phyloP scores from a whole-genome alignment of 1,140 invertebrate genomes.

The Ladona fulva region DNA sequence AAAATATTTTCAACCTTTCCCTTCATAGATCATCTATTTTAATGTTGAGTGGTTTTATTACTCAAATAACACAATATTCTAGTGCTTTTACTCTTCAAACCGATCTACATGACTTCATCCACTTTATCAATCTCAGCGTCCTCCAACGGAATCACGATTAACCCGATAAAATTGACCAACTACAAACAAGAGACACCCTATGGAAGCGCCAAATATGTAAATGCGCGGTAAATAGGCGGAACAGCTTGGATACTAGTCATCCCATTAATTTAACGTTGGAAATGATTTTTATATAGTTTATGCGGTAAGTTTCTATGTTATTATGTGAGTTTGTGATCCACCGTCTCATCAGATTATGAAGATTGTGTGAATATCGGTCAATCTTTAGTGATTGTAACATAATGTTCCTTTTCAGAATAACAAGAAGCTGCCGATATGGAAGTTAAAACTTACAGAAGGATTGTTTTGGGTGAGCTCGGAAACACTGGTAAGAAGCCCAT shows the following conservation, averaged over 20 bases:
- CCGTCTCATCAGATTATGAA: neutral
- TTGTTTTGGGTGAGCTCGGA: neutral
- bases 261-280: neutral
- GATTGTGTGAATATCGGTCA: neutral
- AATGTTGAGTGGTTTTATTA: too few species aligned
- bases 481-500: too few species aligned
- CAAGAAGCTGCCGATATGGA: too few species aligned
- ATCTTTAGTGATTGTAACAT: too few species aligned
- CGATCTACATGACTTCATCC: neutral
- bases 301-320: neutral
- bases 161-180: neutral
- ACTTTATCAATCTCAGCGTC: neutral
- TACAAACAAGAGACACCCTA: neutral
- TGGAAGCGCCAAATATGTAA: slow-evolving; percentile 4
- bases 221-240: neutral
- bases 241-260: neutral
- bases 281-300: neutral
- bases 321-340: neutral
- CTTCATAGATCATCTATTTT: too few species aligned
- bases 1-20: too few species aligned
- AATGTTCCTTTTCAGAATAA: too few species aligned
- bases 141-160: neutral
- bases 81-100: too few species aligned
- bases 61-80: too few species aligned
- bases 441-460: neutral